Evolutionary conservation across 2,888 invertebrate species (phyloP).

Genomic region (Cylindroiulus punctatus): DNA sequence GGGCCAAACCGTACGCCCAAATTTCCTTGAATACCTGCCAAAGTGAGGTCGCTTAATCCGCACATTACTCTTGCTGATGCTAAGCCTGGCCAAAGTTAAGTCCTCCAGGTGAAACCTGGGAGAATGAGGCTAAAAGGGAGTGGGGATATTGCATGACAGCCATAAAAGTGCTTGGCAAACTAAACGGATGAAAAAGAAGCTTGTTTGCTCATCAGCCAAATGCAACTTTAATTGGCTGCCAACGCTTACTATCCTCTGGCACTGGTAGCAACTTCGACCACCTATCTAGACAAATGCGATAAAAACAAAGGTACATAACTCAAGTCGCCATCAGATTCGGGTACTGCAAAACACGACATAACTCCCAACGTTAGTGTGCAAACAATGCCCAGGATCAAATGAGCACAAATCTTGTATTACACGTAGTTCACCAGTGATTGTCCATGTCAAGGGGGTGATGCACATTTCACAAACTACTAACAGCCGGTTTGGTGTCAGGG

Average conservation of each 20-base stretch:
- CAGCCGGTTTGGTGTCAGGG: too few relatives aligned
- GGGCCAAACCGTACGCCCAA: not conserved
- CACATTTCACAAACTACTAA: too few relatives aligned
- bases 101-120: not conserved
- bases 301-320: not conserved
- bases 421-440: too few relatives aligned
- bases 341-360: not conserved
- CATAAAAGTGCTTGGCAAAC: constrained; percentile 50
- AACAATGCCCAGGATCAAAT: too few relatives aligned
- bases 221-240: constrained; percentile 50
- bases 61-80: not conserved
- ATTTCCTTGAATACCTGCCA: constrained; percentile 49
- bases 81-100: not conserved
- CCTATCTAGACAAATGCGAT: not conserved
- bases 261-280: not conserved
- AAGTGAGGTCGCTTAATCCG: not conserved
- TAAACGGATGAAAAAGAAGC: constrained; percentile 48
- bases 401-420: too few relatives aligned
- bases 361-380: not conserved
- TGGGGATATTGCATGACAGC: constrained; percentile 38
- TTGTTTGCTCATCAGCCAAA: constrained; percentile 51
- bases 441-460: too few relatives aligned
- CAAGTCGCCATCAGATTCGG: not conserved
- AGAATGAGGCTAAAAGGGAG: constrained; percentile 31
- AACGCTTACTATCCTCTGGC: not conserved